A percentile compares a stretch with the other conserved stretches of the same genome.
Conservation (phyloP, 2,113 vertebrate species). For the Tapirus terrestris region DNA sequence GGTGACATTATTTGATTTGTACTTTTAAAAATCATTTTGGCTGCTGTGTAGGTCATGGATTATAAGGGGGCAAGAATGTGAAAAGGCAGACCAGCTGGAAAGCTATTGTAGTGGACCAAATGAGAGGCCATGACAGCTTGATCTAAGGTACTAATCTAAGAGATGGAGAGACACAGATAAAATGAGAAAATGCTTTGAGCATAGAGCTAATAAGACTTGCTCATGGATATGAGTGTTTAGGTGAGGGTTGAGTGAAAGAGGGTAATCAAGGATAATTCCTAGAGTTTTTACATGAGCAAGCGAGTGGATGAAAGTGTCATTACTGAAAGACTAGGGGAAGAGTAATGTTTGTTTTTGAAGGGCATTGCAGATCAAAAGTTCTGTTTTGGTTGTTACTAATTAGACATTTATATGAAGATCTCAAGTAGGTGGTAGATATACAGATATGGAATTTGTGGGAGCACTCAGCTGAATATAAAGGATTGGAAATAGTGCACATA, state of each 20-base stretch:
- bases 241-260: neutral
- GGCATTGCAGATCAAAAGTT: neutral
- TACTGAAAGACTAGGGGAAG: neutral
- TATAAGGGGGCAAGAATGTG: neutral
- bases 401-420: neutral
- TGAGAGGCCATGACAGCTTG: neutral
- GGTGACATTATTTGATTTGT: neutral
- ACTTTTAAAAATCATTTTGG: neutral
- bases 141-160: neutral
- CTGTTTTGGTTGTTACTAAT: neutral
- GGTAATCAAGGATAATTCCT: neutral
- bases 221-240: neutral
- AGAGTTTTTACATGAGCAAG: neutral
- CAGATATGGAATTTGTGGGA: neutral
- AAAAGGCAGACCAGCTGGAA: neutral
- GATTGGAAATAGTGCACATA: neutral
- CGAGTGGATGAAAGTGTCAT: neutral
- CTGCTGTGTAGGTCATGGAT: neutral
- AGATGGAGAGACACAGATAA: neutral
- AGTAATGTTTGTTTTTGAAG: neutral
- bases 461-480: neutral
- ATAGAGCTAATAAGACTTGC: neutral
- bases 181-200: neutral
- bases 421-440: neutral
- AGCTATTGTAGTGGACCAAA: neutral